These are phyloP conservation scores for Tipula unca DNA, from an alignment of 2,888 invertebrate genomes.

Conservation along the genomic window DNA sequence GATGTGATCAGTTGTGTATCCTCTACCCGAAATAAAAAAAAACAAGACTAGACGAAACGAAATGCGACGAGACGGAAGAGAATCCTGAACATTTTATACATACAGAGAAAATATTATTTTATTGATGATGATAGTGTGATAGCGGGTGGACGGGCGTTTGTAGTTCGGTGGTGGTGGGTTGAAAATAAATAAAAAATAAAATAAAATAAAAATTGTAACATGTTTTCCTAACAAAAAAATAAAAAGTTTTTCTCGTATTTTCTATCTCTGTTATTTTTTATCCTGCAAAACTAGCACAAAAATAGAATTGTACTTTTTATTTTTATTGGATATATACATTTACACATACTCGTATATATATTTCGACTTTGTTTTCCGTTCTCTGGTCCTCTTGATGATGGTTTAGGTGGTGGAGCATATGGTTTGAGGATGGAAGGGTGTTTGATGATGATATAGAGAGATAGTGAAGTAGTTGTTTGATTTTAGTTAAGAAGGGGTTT, in stretches of 20 bases:
- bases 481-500: neutral
- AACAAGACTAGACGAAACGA: constrained; percentile 8
- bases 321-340: neutral
- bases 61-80: constrained; percentile 14
- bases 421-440: neutral
- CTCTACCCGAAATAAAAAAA: neutral
- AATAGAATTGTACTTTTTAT: constrained; percentile 8
- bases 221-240: neutral
- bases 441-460: constrained; percentile 1
- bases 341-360: neutral
- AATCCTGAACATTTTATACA: neutral
- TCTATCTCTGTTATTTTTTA: neutral
- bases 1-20: constrained; percentile 4
- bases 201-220: constrained; percentile 8
- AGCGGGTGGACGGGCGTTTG: neutral
- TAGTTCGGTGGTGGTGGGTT: neutral
- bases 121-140: constrained; percentile 8
- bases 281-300: neutral
- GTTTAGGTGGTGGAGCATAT: neutral
- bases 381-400: neutral
- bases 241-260: constrained; percentile 10
- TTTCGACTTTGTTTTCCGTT: neutral
- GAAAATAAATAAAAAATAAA: neutral
- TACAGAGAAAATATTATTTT: neutral
- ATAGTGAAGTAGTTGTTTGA: constrained; percentile 8